phyloP scores from a whole-genome alignment of 2,888 invertebrate genomes.

The Agrilus mali region DNA sequence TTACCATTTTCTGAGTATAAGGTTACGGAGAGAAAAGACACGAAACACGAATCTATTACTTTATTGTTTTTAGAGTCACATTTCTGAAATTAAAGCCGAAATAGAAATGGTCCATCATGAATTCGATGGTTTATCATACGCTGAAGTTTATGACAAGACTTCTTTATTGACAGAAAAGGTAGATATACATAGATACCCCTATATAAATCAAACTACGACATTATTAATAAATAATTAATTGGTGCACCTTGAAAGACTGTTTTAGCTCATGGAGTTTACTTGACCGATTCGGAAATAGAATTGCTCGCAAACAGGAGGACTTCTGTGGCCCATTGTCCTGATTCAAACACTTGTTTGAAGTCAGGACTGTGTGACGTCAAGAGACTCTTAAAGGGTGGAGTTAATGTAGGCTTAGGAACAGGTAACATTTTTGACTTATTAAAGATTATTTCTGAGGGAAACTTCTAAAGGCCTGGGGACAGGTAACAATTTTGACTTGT shows the following conservation, averaged over 20 bases:
- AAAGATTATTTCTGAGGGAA: too few species aligned
- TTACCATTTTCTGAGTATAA: too few species aligned
- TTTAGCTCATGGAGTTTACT: constrained; percentile 73
- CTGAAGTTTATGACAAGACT: constrained; percentile 63
- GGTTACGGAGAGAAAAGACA: too few species aligned
- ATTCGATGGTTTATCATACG: constrained; percentile 50
- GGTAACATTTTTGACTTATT: too few species aligned
- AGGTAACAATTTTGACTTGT: too few species aligned
- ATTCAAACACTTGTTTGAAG: constrained; percentile 67
- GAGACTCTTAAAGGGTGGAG: constrained; percentile 44
- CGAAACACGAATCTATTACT: too few species aligned
- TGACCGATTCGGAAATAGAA: constrained; percentile 55
- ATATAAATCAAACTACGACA: background rate
- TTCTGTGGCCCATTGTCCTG: constrained; percentile 75
- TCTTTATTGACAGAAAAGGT: constrained; percentile 65
- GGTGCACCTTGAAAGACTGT: constrained; percentile 47
- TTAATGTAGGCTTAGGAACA: constrained; percentile 76
- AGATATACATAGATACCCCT: too few species aligned
- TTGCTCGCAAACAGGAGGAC: constrained; percentile 48
- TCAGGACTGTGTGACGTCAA: constrained; percentile 74
- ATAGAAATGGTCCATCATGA: constrained; percentile 47
- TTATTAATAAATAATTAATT: constrained; percentile 4
- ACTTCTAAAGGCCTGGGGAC: too few species aligned
- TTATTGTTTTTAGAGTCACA: constrained; percentile 56
- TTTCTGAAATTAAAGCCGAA: constrained; percentile 71